These are phyloP conservation scores for Orthonyx spaldingii DNA, from an alignment of 2,113 vertebrate genomes.

Conservation along the genomic window DNA sequence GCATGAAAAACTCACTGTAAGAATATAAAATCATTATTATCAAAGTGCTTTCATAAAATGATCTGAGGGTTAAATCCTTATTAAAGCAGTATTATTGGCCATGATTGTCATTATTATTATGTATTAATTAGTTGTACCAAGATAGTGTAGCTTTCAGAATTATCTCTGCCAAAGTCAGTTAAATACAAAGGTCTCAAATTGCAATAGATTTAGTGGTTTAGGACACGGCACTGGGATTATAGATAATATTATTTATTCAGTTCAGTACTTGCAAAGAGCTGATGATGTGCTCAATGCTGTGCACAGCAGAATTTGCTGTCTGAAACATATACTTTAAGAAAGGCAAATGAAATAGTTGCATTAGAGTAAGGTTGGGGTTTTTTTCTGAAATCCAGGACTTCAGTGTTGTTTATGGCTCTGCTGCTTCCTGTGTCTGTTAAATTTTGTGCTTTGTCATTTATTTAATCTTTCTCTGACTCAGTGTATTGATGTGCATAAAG, in stretches of 20 bases:
- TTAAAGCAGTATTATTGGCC: slow-evolving; percentile 38
- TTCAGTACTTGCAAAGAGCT: neutral
- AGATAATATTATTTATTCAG: slow-evolving; percentile 6
- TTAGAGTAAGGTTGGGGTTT: neutral
- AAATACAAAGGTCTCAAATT: slow-evolving; percentile 15
- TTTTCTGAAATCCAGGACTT: neutral
- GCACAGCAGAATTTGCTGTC: neutral
- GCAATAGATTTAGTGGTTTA: neutral
- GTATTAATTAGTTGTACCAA: slow-evolving; percentile 32
- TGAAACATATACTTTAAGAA: neutral
- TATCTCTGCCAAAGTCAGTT: slow-evolving; percentile 16
- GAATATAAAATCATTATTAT: slow-evolving; percentile 55
- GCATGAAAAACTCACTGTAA: slow-evolving; percentile 34
- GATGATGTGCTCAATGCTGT: neutral
- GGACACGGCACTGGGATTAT: neutral
- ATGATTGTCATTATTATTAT: slow-evolving; percentile 31
- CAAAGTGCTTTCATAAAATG: slow-evolving; percentile 21
- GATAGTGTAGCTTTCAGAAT: slow-evolving; percentile 23
- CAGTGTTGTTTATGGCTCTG: neutral
- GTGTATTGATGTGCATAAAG: neutral
- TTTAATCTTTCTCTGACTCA: neutral
- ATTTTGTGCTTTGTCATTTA: neutral
- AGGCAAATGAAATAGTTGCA: neutral
- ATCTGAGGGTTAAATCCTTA: slow-evolving; percentile 51
- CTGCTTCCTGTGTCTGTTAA: neutral